phyloP scores from a whole-genome alignment of 2,888 invertebrate species.

The Caenorhabditis sp. region DNA sequence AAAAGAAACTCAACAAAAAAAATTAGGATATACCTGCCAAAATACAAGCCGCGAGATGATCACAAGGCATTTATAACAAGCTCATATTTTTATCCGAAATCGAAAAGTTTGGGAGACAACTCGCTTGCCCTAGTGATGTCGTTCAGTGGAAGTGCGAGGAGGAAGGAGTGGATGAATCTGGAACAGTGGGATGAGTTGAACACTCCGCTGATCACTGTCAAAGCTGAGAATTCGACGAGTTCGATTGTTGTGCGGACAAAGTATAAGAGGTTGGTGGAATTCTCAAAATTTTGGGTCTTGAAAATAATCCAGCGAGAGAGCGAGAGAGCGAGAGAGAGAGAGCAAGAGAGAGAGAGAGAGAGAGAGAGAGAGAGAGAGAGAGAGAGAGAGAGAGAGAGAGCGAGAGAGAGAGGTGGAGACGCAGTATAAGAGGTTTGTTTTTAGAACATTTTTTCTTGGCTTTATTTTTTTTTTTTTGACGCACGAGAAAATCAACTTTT shows the following conservation, averaged over 20 bases:
- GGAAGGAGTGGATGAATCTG: background rate
- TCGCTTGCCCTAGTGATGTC: constrained; percentile 24
- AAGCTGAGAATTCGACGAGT: constrained; percentile 12
- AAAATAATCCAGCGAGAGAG: constrained; percentile 6
- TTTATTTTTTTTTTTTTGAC: too few species aligned
- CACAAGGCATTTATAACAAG: constrained; percentile 25
- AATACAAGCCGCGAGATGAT: constrained; percentile 4
- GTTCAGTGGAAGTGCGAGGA: background rate
- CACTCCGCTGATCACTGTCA: background rate
- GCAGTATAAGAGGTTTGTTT: too few species aligned
- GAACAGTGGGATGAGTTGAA: background rate
- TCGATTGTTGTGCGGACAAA: constrained; percentile 16
- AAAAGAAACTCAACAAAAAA: too few species aligned
- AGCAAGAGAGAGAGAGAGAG: too few species aligned
- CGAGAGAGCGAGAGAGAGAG: too few species aligned
- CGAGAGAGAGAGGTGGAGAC: too few species aligned
- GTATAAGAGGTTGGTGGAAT: constrained; percentile 15
- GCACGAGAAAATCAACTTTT: too few species aligned
- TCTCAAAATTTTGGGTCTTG: constrained; percentile 11
- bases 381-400: too few species aligned
- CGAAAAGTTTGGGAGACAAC: constrained; percentile 28
- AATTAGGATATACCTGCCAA: background rate
- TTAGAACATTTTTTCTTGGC: too few species aligned
- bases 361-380: too few species aligned
- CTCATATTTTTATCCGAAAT: constrained; percentile 25